phyloP scores from a whole-genome alignment of 2,797 vertebrate genomes.

The Melanotaenia pygmaea region DNA sequence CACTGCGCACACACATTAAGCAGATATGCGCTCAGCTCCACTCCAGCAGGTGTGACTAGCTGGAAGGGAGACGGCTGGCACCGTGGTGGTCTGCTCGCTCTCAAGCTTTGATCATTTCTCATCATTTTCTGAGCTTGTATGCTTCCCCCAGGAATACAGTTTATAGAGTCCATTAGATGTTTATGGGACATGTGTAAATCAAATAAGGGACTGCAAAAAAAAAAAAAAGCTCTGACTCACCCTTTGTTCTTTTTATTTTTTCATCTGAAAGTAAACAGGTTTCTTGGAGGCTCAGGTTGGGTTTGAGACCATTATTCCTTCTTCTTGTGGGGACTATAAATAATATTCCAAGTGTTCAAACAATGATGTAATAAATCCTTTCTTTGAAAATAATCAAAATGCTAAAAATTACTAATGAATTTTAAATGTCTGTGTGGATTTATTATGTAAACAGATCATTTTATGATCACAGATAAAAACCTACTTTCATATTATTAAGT shows the following conservation, averaged over 20 bases:
- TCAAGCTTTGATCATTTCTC: conserved; percentile 53
- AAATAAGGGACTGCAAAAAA: conserved; percentile 42
- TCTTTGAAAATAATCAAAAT: no score
- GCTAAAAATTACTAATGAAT: no score
- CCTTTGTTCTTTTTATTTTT: conserved; percentile 59
- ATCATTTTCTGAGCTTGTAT: conserved; percentile 17
- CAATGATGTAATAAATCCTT: neutral
- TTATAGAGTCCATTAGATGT: conserved; percentile 72
- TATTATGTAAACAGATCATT: no score
- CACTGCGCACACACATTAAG: conserved; percentile 23
- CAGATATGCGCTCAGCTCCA: conserved; percentile 41
- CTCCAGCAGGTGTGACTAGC: conserved; percentile 61
- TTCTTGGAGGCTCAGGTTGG: neutral
- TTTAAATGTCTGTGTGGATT: no score
- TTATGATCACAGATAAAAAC: neutral
- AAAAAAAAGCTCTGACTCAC: conserved; percentile 33
- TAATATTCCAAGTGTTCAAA: neutral
- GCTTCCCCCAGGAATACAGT: conserved; percentile 50
- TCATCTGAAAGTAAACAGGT: conserved; percentile 46
- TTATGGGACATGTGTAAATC: conserved; percentile 71
- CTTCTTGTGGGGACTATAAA: neutral
- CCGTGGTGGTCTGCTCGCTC: conserved; percentile 45
- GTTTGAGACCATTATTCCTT: neutral
- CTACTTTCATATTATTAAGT: neutral
- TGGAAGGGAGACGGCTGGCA: conserved; percentile 40